Evolutionary conservation across 2,888 invertebrate species (phyloP).

Genomic region (Lepidonotus clava): DNA sequence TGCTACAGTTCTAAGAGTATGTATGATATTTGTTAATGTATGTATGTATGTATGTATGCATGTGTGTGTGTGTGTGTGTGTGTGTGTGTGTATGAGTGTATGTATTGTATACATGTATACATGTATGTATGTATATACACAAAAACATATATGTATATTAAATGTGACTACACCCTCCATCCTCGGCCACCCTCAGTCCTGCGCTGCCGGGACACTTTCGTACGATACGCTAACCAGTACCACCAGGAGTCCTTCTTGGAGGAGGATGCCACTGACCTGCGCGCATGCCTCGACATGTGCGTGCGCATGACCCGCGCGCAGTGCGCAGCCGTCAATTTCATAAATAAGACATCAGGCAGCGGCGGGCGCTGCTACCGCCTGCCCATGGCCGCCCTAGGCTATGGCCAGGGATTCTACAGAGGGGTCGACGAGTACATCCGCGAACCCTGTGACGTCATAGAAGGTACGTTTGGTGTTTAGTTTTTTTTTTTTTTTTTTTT

Average conservation of each 20-base stretch:
- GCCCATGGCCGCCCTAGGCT: not conserved
- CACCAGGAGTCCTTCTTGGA: not conserved
- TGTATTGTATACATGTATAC: no score
- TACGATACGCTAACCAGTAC: not conserved
- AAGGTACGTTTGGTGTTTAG: not conserved
- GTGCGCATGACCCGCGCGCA: not conserved
- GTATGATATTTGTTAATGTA: no score
- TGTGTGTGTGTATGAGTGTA: no score
- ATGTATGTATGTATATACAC: no score
- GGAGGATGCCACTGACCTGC: not conserved
- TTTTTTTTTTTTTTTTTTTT: not conserved
- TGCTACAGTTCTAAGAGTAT: no score
- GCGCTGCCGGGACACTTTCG: not conserved
- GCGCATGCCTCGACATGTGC: not conserved
- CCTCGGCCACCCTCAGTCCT: no score
- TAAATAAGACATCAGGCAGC: not conserved
- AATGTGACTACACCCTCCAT: no score
- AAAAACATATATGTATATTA: no score
- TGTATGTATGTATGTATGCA: no score
- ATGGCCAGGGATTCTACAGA: not conserved
- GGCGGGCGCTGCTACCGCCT: conserved; percentile 10
- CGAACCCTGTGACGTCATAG: not conserved
- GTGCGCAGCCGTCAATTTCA: conserved; percentile 8
- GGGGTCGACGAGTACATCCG: conserved; percentile 18
- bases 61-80: no score